Conservation (phyloP, 2,113 vertebrate species). For the Paratilapia polleni region DNA sequence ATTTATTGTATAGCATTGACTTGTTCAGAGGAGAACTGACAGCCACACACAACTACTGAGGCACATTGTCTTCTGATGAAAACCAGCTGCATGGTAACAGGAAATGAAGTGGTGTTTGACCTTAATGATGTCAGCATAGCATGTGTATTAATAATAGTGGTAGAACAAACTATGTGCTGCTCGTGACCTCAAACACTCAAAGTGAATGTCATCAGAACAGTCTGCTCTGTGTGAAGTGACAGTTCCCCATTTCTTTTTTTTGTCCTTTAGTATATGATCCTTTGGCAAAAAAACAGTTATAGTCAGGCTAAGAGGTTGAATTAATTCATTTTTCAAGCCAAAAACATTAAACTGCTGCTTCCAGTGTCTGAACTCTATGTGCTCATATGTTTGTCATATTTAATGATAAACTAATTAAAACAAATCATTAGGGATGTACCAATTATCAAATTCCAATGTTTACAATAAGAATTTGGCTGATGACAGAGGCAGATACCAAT, state of each 20-base stretch:
- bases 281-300: not conserved
- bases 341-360: not conserved
- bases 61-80: not conserved
- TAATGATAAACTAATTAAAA: not conserved
- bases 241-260: not conserved
- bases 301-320: not conserved
- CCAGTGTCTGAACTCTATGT: not conserved
- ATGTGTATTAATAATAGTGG: constrained; percentile 33
- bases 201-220: not conserved
- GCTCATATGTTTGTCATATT: not conserved
- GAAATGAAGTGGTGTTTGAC: constrained; percentile 1
- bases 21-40: not conserved
- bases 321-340: not conserved
- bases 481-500: not conserved
- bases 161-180: not conserved
- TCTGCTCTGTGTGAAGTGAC: not conserved
- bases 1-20: not conserved
- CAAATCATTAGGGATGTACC: not conserved
- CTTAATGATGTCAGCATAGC: constrained; percentile 1
- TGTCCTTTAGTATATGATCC: not conserved
- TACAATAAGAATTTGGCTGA: not conserved
- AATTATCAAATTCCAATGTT: not conserved
- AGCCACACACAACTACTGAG: not conserved
- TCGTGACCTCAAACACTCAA: not conserved
- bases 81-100: not conserved